Evolutionary conservation across 2,113 vertebrate genomes (phyloP), one percentile per base, ranked within the genome.

Genomic region (Hipposideros armiger): DNA sequence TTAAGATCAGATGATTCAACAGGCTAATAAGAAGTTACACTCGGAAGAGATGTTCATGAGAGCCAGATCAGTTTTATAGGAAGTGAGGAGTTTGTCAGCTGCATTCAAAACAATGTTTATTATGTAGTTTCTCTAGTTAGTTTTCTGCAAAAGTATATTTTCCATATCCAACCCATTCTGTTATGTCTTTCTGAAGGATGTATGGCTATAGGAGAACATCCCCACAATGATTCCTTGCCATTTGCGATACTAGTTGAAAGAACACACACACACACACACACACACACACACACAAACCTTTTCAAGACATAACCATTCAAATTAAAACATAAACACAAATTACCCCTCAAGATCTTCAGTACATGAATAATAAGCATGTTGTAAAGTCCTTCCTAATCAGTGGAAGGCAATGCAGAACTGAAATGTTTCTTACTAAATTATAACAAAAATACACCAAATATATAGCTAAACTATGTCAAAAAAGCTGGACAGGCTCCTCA

Each of bases 1-100:
- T 52, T 84, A 62, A 56, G 2, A 92, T 58, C 54, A 72, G 76
- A 84, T 90, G 77, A 90, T 72, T 87, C 72, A 96, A 87, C 1
- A 87, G 14, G 22, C 30, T 40, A 58, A 83, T 40, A 58, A 83
- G 19, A 64, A 32, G 24, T 64, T 74, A 72, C 0, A 82, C 4
- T 40, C 56, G 32, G 17, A 78, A 91, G 22, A 62, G 56, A 78
- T 40, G 58, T 88, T 64, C 36, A 69, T 13, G 36, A 93, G 26
- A 91, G 32, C 10, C 36, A 73, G 6, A 60, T 8, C 40, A 45
- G 26, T 81, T 93, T 17, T 22, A 60, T 2, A 70, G 77, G n/a
- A 15, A 50, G 9, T 70, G 26, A 82, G 4, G 9, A 32, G 6
- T 58, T 2, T 66, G 58, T 47, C 36, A 62, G 10, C 5, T 47